Base-by-base conservation (phyloP, 2,113 vertebrate genomes). In the Sturnus vulgaris region DNA sequence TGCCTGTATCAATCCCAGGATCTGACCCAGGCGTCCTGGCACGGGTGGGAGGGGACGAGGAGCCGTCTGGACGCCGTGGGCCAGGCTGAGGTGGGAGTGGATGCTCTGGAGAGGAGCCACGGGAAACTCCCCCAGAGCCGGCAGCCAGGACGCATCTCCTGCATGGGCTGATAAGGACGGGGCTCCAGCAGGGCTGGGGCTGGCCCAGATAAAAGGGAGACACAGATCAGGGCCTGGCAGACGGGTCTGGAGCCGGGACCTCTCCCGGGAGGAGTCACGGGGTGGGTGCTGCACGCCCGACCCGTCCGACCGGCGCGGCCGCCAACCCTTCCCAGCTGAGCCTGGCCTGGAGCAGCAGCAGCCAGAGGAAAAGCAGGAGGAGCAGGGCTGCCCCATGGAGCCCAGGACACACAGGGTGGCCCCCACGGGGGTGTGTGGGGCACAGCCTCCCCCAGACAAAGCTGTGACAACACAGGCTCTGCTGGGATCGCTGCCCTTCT, bases 241-340 rank as follows among this genome's bases (percentile, higher is more conserved):
- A 57, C 27, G 5, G 23, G 12, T 8, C 22, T 23, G 16, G 79
- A 76, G 77, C 68, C 1, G 0, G 72, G 57, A 86, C 31, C 61
- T 42, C 25, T 83, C 7, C 78, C 0, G 3, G 33, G 57, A 89
- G 79, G 84, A 86, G 91, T 31, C 93, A 44, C 11, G 1, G 57
- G 75, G 47, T 42, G 39, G 47, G 8, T 40, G 78, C 30, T 0
- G 15, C 5, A 63, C 35, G 63, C 64, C 72, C 90, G 86, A 97
- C 96, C 80, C 70, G 96, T 91, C 64, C 11, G 14, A 97, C 97
- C 94, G 91, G 96, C 77, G 11, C 8, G 7, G 81, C 78, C 24
- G 63, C 88, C 77, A 59, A 28, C 22, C 5, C 20, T 21, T 46
- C 37, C 86, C 53, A 31, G 28, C 50, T 0, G 15, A 73, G 77